Evolutionary conservation across 2,113 vertebrate species (phyloP), one percentile per base, ranked within the genome.

Genomic region (Gymnocephalus cernua): DNA sequence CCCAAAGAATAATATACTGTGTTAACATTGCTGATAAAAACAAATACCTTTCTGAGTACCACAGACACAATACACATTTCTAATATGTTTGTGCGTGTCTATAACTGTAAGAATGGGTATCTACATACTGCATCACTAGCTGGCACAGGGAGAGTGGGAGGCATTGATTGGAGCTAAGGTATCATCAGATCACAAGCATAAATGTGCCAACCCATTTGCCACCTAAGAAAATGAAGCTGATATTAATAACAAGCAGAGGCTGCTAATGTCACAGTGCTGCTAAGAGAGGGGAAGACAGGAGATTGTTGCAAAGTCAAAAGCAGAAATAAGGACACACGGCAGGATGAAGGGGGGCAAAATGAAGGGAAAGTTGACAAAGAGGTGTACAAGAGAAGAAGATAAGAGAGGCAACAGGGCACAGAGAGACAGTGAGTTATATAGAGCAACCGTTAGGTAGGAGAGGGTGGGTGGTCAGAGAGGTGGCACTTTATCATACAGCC

Each of bases 401-500:
- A 65, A 82, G 53, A 74, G 79, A 78, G 25, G 56, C 29, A 85
- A 66, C 45, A 62, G 35, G 47, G 61, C 73, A 45, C 44, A 66
- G 23, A 69, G 56, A 65, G 61, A 65, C 25, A 65, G 76, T 21
- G 72, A 77, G 67, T 64, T 59, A 68, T 25, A 47, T 35, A 74
- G 67, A 85, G 68, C 58, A 4, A 57, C 14, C 15, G 6, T 79
- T 67, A 38, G n/a, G 68, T 72, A 19, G 67, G 63, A 80, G 58
- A 66, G 83, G 51, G 82, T 82, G 85, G 86, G 80, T 80, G 88
- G 85, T 50, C 21, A 64, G 47, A 88, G 41, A 79, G 80, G 80
- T 45, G 74, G 67, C 79, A 89, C 86, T 92, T 91, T 50, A 91
- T 91, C 89, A 89, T 79, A 71, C 29, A 72, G 77, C 68, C 65